Evolutionary conservation across 2,888 invertebrate genomes (phyloP).

Genomic region (Linnaemya tessellans): DNA sequence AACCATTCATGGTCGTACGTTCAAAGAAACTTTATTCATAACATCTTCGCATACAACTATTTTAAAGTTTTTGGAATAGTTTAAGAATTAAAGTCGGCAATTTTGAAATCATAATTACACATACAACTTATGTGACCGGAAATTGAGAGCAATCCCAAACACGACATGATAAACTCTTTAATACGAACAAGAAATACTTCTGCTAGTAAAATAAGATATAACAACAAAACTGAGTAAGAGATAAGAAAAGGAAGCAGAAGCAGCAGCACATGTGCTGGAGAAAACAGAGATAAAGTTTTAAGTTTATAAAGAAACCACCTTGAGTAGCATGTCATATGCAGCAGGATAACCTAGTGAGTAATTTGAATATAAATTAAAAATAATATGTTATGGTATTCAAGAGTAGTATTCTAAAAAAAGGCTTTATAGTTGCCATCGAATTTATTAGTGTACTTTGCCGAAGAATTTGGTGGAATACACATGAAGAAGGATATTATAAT

Average conservation of each 20-base stretch:
- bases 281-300: neutral
- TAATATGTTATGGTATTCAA: no score
- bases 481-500: no score
- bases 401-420: no score
- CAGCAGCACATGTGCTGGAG: neutral
- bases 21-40: neutral
- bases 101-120: slow-evolving; percentile 60
- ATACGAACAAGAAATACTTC: slow-evolving; percentile 47
- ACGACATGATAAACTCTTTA: slow-evolving; percentile 34
- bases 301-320: slow-evolving; percentile 16
- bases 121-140: slow-evolving; percentile 66
- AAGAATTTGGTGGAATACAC: no score
- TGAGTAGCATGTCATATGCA: neutral
- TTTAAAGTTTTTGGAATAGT: slow-evolving; percentile 1
- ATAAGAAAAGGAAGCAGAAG: neutral
- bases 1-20: neutral
- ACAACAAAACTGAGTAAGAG: slow-evolving; percentile 4
- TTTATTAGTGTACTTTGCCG: no score
- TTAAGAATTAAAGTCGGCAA: slow-evolving; percentile 15
- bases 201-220: slow-evolving; percentile 6
- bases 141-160: slow-evolving; percentile 62
- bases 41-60: neutral
- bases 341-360: neutral
- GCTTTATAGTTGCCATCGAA: no score
- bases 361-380: no score